Percentiles rank a stretch among this genome's conserved stretches.
Conservation (phyloP, 2,797 vertebrate genomes). For the Gambusia yucatana region DNA sequence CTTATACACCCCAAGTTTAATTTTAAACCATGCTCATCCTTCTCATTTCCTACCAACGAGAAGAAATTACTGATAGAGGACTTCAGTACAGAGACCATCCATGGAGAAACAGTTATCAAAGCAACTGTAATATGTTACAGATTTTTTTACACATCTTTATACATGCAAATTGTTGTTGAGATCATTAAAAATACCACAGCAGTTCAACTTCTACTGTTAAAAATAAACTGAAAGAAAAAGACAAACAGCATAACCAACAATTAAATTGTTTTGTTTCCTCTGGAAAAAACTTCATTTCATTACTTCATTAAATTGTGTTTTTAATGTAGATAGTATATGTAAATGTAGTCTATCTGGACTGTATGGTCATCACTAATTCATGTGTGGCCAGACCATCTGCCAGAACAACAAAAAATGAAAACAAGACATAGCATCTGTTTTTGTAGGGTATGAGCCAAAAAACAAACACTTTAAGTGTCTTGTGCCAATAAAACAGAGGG, state of each 20-base stretch:
- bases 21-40: too few species aligned
- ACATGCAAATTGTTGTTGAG: neutral
- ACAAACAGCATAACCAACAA: neutral
- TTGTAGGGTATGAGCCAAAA: neutral
- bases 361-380: neutral
- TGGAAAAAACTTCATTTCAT: neutral
- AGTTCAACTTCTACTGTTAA: neutral
- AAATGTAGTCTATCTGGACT: neutral
- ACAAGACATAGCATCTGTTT: neutral
- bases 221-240: neutral
- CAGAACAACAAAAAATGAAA: neutral
- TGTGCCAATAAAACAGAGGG: neutral
- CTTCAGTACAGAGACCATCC: neutral
- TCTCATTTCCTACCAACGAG: neutral
- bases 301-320: neutral
- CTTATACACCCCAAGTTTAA: too few species aligned
- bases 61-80: neutral
- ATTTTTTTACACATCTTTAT: neutral
- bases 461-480: neutral
- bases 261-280: neutral
- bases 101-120: neutral
- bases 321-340: neutral
- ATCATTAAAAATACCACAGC: neutral
- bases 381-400: neutral
- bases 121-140: neutral